Evolutionary conservation across 2,113 vertebrate genomes (phyloP).

Genomic region (Pholis gunnellus): DNA sequence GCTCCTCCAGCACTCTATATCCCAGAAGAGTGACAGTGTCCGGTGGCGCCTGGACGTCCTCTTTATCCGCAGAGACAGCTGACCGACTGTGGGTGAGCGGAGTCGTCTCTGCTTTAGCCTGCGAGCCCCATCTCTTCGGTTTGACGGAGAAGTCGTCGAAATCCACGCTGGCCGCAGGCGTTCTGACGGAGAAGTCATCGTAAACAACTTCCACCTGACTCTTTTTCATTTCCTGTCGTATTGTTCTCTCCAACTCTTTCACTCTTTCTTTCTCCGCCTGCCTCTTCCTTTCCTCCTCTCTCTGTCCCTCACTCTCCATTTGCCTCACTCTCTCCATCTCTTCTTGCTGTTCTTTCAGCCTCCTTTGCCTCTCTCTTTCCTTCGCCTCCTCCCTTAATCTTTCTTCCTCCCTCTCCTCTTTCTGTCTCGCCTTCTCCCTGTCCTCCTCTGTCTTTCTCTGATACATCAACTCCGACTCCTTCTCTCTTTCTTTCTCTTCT

Average conservation of each 20-base stretch:
- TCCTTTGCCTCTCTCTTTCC: background rate
- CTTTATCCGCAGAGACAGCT: background rate
- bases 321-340: constrained; percentile 14
- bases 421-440: constrained; percentile 15
- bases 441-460: constrained; percentile 47
- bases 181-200: constrained; percentile 76
- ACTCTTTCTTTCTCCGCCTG: constrained; percentile 30
- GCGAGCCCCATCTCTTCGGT: constrained; percentile 58
- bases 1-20: constrained; percentile 4
- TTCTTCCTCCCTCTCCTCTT: constrained; percentile 37
- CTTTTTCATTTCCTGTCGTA: constrained; percentile 29
- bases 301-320: background rate
- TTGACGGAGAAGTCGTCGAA: constrained; percentile 81
- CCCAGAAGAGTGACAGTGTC: background rate
- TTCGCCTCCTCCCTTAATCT: constrained; percentile 20
- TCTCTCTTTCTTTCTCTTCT: background rate
- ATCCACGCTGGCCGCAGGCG: constrained; percentile 14
- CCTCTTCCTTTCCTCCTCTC: constrained; percentile 31
- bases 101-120: constrained; percentile 9
- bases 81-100: background rate
- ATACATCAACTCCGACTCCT: constrained; percentile 13
- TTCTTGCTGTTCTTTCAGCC: background rate
- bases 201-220: constrained; percentile 6
- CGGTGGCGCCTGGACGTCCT: background rate
- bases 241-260: constrained; percentile 32